Evolutionary conservation across 2,797 vertebrate genomes (phyloP).

Genomic region (Heteromormyrus szaboi): DNA sequence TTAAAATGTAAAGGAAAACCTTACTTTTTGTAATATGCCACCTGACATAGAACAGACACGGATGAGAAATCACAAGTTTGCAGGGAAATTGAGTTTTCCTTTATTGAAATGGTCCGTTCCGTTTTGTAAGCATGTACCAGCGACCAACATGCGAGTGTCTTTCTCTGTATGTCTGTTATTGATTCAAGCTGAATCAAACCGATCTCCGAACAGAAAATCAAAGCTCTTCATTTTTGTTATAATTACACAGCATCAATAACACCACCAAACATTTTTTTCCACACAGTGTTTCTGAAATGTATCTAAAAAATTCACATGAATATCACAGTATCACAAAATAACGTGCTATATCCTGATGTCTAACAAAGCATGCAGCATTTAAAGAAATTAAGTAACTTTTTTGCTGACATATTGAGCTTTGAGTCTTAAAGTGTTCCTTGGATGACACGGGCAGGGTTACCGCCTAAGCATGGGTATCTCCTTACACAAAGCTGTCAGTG

Average conservation of each 20-base stretch:
- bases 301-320: neutral
- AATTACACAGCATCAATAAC: neutral
- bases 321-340: neutral
- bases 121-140: neutral
- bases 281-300: neutral
- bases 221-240: neutral
- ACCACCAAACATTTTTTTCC: neutral
- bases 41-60: neutral
- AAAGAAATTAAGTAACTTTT: slow-evolving; percentile 3
- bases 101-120: neutral
- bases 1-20: neutral
- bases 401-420: slow-evolving; percentile 51
- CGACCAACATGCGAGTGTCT: neutral
- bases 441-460: slow-evolving; percentile 38
- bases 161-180: neutral
- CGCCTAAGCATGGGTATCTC: slow-evolving; percentile 56
- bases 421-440: slow-evolving; percentile 43
- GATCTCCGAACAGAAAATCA: neutral
- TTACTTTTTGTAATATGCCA: neutral
- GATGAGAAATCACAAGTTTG: neutral
- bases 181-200: neutral
- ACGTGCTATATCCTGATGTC: neutral
- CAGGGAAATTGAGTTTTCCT: neutral
- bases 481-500: slow-evolving; percentile 60
- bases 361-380: neutral